Base-by-base conservation (phyloP, 2,113 vertebrate species). In the Chloropsis cyanopogon region DNA sequence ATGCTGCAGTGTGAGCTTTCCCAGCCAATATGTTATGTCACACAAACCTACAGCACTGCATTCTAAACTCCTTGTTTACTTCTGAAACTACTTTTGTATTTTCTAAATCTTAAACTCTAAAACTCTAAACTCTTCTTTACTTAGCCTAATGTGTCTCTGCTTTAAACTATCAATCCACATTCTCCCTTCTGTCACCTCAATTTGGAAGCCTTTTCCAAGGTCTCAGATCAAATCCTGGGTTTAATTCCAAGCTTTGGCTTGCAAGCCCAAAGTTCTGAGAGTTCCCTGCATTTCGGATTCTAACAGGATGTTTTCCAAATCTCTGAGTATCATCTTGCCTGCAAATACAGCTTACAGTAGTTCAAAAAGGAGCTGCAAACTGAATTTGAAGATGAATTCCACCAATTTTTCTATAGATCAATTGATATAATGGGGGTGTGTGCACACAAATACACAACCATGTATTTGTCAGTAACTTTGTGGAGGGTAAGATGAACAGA, bases 401-500 rank as follows among this genome's bases (percentile, higher is more conserved):
- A 86, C 41, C 39, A 5, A 4, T 21, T n/a, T 80, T 28, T 7
- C n/a, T 22, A 3, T 0, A 50, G 28, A 49, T 16, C 29, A n/a
- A 2, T 49, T 1, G 5, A 19, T 39, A 39, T 3, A 46, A 31
- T 3, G 17, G 12, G 9, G 2, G 0, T 1, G 9, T 33, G 37
- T 76, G 37, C 22, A 39, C 33, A 69, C 4, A 76, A 86, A 70
- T 18, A 9, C 1, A 20, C 7, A 24, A 14, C 2, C 3, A 7
- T 2, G 1, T 54, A 14, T 57, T 50, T 82, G 41, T 59, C 52
- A 42, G 66, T 20, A 63, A 50, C 19, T 29, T 73, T 53, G 46
- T 49, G 79, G 56, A 80, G 42, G 29, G 47, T 8, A 7, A 44
- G 42, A 24, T 8, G 17, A 46, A 9, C 11, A 26, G 29, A 31